A percentile compares a stretch with the other conserved stretches of the same genome.
phyloP scores from a whole-genome alignment of 2,888 invertebrate species.

The Drosophila macrothrix region DNA sequence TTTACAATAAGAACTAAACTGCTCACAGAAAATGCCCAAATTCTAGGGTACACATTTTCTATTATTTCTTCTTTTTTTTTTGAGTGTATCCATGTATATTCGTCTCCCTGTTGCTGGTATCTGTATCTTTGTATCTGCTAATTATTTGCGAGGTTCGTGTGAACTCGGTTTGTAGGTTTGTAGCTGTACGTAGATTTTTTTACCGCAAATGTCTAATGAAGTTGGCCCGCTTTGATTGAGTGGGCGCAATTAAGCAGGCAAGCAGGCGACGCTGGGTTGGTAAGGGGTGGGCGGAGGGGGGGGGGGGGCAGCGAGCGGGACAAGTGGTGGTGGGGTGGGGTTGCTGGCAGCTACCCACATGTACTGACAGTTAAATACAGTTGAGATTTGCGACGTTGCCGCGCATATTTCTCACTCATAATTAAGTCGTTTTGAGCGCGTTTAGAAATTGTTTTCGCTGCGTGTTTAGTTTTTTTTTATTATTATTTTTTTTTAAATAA shows the following conservation, averaged over 20 bases:
- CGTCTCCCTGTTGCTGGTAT: conserved; percentile 15
- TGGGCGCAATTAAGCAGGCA: conserved; percentile 72
- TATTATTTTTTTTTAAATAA: conserved; percentile 38
- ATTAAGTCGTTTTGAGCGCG: conserved; percentile 82
- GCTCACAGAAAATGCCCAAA: not conserved
- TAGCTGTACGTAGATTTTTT: conserved; percentile 70
- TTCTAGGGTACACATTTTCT: not conserved
- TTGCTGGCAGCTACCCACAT: conserved; percentile 22
- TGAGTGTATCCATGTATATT: conserved; percentile 1
- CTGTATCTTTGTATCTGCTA: conserved; percentile 47
- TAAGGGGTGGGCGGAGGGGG: not conserved
- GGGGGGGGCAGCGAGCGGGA: not conserved
- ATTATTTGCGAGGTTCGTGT: conserved; percentile 75
- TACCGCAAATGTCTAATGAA: conserved; percentile 81
- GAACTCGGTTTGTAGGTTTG: conserved; percentile 81
- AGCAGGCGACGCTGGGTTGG: not conserved
- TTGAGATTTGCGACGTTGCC: conserved; percentile 69
- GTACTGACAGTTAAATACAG: conserved; percentile 64
- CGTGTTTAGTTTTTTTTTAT: conserved; percentile 60
- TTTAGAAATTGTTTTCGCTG: conserved; percentile 82
- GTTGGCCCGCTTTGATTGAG: conserved; percentile 81
- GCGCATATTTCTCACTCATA: conserved; percentile 80
- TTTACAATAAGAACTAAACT: not conserved
- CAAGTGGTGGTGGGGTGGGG: not conserved
- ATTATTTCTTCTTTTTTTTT: not conserved